Evolutionary conservation across 2,888 invertebrate species (phyloP).

Genomic region (Harpalus rufipes): DNA sequence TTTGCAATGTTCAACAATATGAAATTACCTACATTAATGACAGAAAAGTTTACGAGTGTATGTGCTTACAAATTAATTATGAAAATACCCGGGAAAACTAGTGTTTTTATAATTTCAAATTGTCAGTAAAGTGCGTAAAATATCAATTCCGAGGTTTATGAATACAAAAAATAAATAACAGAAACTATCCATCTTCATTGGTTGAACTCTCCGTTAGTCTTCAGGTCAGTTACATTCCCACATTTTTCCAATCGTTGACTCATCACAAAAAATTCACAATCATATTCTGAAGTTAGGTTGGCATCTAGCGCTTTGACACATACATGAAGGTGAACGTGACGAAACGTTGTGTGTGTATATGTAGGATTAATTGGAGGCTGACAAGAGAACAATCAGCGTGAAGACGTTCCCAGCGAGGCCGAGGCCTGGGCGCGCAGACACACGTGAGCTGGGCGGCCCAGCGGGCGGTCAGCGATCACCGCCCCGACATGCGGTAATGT

Average conservation of each 20-base stretch:
- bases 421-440: conserved; percentile 42
- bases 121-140: too few relatives aligned
- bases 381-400: conserved; percentile 65
- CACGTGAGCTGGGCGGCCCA: conserved; percentile 46
- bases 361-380: conserved; percentile 65
- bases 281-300: background rate
- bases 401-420: conserved; percentile 61
- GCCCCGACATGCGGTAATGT: conserved; percentile 45
- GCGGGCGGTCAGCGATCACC: conserved; percentile 31
- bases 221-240: conserved; percentile 47
- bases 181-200: background rate
- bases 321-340: conserved; percentile 30
- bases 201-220: conserved; percentile 22
- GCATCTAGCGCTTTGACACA: background rate
- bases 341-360: conserved; percentile 44
- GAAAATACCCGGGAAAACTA: too few relatives aligned
- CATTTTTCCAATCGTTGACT: conserved; percentile 23
- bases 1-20: too few relatives aligned
- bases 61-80: too few relatives aligned
- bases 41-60: too few relatives aligned
- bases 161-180: background rate
- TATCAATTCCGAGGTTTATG: too few relatives aligned
- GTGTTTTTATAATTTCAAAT: too few relatives aligned
- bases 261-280: conserved; percentile 37
- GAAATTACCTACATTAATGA: too few relatives aligned